phyloP scores from a whole-genome alignment of 2,113 vertebrate species.

The Neofelis nebulosa region DNA sequence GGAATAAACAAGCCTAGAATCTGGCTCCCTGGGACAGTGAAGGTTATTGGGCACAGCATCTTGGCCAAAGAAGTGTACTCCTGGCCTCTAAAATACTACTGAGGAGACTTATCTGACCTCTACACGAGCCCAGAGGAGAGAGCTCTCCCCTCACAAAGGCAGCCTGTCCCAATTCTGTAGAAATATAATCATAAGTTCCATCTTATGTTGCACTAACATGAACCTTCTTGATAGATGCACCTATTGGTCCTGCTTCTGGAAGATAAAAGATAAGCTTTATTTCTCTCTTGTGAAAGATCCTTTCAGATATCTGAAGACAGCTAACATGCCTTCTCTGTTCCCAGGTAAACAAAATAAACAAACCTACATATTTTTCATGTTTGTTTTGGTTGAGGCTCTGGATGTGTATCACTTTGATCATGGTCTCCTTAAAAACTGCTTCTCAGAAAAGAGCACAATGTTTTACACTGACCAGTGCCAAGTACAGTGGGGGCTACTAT shows the following conservation, averaged over 20 bases:
- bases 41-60: background rate
- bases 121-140: background rate
- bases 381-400: background rate
- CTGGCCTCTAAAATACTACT: background rate
- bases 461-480: background rate
- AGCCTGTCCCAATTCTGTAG: background rate
- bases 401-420: background rate
- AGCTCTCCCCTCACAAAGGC: background rate
- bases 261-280: background rate
- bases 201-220: background rate
- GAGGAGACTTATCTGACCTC: background rate
- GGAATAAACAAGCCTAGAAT: background rate
- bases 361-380: background rate
- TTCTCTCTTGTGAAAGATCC: background rate
- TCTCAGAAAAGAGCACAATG: background rate
- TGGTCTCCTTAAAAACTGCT: background rate
- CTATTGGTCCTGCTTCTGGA: background rate
- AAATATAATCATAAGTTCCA: background rate
- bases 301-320: background rate
- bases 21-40: background rate
- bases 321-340: background rate
- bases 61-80: background rate
- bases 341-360: constrained; percentile 17
- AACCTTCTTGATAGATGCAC: background rate
- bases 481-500: background rate